These are phyloP conservation scores for Hypsopygia costalis DNA, from an alignment of 2,888 invertebrate genomes.

Conservation along the genomic window DNA sequence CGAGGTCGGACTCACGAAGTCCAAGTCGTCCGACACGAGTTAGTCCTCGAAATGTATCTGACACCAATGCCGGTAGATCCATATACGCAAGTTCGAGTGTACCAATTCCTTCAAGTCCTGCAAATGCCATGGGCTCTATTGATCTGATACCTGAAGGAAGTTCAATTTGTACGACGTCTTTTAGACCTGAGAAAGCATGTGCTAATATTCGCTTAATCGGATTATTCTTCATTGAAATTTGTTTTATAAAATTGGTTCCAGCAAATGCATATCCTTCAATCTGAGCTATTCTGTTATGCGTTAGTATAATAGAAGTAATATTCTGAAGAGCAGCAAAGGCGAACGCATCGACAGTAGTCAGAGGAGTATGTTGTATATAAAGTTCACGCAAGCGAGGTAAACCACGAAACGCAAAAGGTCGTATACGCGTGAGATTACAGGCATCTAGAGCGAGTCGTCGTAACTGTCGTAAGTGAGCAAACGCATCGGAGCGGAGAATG, in stretches of 20 bases:
- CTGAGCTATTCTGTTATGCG: slow-evolving; percentile 85
- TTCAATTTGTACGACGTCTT: slow-evolving; percentile 90
- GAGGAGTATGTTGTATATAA: slow-evolving; percentile 92
- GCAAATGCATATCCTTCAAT: slow-evolving; percentile 91
- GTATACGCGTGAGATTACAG: slow-evolving; percentile 90
- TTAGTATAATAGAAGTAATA: slow-evolving; percentile 85
- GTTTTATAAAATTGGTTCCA: slow-evolving; percentile 90
- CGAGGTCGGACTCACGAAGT: slow-evolving; percentile 91
- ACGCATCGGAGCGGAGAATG: slow-evolving; percentile 90
- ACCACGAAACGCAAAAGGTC: slow-evolving; percentile 93
- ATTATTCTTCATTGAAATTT: slow-evolving; percentile 92
- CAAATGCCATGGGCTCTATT: slow-evolving; percentile 90
- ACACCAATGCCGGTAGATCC: slow-evolving; percentile 86
- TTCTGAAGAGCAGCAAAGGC: slow-evolving; percentile 92
- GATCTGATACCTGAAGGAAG: slow-evolving; percentile 88
- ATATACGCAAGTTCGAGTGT: slow-evolving; percentile 90
- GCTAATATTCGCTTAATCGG: slow-evolving; percentile 89
- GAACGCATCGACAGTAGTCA: slow-evolving; percentile 89
- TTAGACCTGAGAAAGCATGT: slow-evolving; percentile 91
- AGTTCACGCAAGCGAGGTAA: slow-evolving; percentile 88
- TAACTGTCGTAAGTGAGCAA: slow-evolving; percentile 88
- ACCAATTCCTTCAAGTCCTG: slow-evolving; percentile 90
- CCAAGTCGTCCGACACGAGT: slow-evolving; percentile 87
- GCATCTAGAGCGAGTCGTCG: slow-evolving; percentile 92
- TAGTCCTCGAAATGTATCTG: slow-evolving; percentile 88